Conservation (phyloP, 2,888 invertebrate genomes). For the Gibbula magus region DNA sequence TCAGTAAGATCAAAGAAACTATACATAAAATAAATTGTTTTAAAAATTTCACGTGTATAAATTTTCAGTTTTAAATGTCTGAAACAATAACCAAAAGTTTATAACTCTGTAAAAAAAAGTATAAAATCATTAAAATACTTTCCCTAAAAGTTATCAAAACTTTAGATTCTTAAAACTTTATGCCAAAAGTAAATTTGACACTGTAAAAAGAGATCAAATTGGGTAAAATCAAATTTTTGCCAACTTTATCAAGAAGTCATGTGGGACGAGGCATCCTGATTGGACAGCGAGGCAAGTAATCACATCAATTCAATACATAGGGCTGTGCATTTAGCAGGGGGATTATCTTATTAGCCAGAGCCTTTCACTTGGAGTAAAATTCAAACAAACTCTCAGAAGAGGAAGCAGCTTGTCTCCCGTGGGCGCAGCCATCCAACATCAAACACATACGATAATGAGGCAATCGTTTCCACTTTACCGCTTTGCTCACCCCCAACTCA, state of each 20-base stretch:
- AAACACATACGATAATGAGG: conserved; percentile 41
- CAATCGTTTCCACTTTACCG: conserved; percentile 36
- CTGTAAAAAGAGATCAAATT: too few species aligned
- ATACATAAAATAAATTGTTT: too few species aligned
- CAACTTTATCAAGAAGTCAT: background rate
- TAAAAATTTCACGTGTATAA: too few species aligned
- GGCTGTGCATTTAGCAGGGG: background rate
- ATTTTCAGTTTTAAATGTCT: too few species aligned
- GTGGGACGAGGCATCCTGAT: background rate
- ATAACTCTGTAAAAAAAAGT: too few species aligned
- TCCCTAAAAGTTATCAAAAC: too few species aligned
- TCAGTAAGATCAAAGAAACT: too few species aligned
- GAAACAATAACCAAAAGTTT: too few species aligned
- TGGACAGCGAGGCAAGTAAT: background rate
- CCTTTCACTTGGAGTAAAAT: conserved; percentile 11
- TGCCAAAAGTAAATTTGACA: too few species aligned
- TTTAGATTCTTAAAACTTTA: too few species aligned
- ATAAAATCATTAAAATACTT: too few species aligned
- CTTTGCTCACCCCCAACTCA: conserved; percentile 25
- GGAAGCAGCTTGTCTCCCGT: conserved; percentile 15
- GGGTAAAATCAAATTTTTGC: background rate
- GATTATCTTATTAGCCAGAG: conserved; percentile 15
- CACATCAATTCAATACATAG: conserved; percentile 12
- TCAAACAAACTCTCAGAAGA: background rate
- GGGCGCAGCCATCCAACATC: conserved; percentile 28